Evolutionary conservation across 1,140 invertebrate genomes (phyloP).

Genomic region (Leptonema lineaticorne): DNA sequence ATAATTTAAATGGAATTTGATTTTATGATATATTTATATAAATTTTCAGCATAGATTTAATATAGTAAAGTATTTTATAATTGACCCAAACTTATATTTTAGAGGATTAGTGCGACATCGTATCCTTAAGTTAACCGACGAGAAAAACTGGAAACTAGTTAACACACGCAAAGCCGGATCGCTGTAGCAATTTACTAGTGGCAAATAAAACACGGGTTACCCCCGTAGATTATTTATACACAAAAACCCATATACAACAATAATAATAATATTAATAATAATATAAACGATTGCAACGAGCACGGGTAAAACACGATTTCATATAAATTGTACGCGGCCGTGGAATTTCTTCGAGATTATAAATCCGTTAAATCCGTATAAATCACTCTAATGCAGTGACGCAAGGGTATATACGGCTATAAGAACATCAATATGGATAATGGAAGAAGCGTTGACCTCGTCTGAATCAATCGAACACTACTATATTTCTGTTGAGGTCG

Average conservation of each 20-base stretch:
- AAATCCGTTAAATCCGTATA: slow-evolving; percentile 13
- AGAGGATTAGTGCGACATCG: neutral
- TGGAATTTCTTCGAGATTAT: neutral
- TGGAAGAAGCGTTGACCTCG: slow-evolving; percentile 13
- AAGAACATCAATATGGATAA: neutral
- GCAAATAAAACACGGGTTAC: too few relatives aligned
- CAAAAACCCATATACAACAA: neutral
- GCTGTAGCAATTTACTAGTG: neutral
- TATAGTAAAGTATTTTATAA: too few relatives aligned
- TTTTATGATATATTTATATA: too few relatives aligned
- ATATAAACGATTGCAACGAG: slow-evolving; percentile 1
- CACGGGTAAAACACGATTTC: too few relatives aligned
- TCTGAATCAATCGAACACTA: neutral
- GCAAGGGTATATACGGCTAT: neutral
- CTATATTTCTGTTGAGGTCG: neutral
- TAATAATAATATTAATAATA: too few relatives aligned
- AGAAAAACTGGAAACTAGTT: slow-evolving; percentile 18
- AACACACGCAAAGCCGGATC: neutral
- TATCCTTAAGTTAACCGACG: neutral
- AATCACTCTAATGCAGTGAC: neutral
- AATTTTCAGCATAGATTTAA: too few relatives aligned
- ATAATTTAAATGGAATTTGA: too few relatives aligned
- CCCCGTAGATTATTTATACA: neutral
- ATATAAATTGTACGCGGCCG: too few relatives aligned
- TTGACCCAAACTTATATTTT: neutral